Evolutionary conservation across 64 coral and sea anemone species (phyloP).

Genomic region (Astreopora myriophthalma): DNA sequence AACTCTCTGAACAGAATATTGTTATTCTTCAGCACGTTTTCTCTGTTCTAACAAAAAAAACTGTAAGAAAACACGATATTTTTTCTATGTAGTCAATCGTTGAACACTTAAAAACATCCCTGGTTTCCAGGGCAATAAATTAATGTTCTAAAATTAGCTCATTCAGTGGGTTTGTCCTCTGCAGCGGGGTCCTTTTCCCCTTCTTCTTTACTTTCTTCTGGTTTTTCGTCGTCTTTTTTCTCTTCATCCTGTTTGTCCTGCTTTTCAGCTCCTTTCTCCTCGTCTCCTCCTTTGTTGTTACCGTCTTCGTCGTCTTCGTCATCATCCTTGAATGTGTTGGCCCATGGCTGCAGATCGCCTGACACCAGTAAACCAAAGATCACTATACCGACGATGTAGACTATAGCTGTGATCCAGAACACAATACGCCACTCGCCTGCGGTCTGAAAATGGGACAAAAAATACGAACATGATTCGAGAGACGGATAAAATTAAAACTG

Average conservation of each 20-base stretch:
- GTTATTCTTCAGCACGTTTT: too few species aligned
- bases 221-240: slow-evolving; percentile 48
- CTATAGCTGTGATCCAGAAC: slow-evolving; percentile 95
- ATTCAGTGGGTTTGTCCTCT: neutral
- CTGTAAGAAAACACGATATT: too few species aligned
- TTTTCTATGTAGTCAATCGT: too few species aligned
- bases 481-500: neutral
- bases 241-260: slow-evolving; percentile 46
- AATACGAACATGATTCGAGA: neutral
- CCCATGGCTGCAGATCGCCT: slow-evolving; percentile 91
- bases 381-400: slow-evolving; percentile 92
- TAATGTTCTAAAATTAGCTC: neutral
- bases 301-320: slow-evolving; percentile 57
- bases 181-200: slow-evolving; percentile 38
- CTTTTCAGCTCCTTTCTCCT: slow-evolving; percentile 60
- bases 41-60: too few species aligned
- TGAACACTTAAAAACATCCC: neutral
- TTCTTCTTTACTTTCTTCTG: slow-evolving; percentile 43
- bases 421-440: slow-evolving; percentile 95
- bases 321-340: slow-evolving; percentile 28
- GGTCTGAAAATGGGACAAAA: slow-evolving; percentile 50
- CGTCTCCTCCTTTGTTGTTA: slow-evolving; percentile 49
- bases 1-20: too few species aligned
- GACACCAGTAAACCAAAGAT: slow-evolving; percentile 87
- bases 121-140: neutral